Evolutionary conservation across 2,113 vertebrate genomes (phyloP), one percentile per base, ranked within the genome.

Genomic region (Poicephalus meyeri): DNA sequence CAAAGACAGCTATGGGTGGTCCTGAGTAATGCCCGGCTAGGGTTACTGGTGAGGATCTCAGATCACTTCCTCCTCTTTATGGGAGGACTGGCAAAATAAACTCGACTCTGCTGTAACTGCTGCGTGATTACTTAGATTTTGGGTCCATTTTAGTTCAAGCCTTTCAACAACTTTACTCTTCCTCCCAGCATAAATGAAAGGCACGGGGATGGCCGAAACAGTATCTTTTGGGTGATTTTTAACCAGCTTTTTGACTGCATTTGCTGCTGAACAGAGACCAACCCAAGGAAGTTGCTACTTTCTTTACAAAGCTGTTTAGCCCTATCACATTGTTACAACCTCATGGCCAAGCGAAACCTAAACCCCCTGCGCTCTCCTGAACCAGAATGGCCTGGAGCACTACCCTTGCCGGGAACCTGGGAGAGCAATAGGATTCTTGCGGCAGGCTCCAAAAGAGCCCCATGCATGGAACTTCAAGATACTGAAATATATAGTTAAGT

Each of bases 341-440:
- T 42, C 31, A 7, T 0, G 10, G 20, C 31, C n/a, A 80, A 46
- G 20, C 2, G 6, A 76, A 65, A 74, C 11, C 21, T 19, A 49
- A 74, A 18, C 14, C 3, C 9, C 16, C 21, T 2, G 2, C 4
- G 24, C 9, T 50, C 28, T 60, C 10, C 23, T 37, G 18, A 76
- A 55, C 46, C 33, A 14, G 19, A 60, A 64, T 0, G 0, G 24
- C 52, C 50, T n/a, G 13, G 82, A 41, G 20, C 0, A 29, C 53
- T 6, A 31, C 15, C 3, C 1, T 3, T 26, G 41, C 35, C 61
- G 31, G 1, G 4, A 74, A 24, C 16, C 13, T 44, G 31, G 19
- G 44, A 87, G 14, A 19, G 5, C 23, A 65, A 46, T 44, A 73
- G 11, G 8, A 20, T 55, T 39, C 72, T 72, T 35, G 17, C 20